phyloP scores from a whole-genome alignment of 2,797 vertebrate species.

The Sebastes vulpes region DNA sequence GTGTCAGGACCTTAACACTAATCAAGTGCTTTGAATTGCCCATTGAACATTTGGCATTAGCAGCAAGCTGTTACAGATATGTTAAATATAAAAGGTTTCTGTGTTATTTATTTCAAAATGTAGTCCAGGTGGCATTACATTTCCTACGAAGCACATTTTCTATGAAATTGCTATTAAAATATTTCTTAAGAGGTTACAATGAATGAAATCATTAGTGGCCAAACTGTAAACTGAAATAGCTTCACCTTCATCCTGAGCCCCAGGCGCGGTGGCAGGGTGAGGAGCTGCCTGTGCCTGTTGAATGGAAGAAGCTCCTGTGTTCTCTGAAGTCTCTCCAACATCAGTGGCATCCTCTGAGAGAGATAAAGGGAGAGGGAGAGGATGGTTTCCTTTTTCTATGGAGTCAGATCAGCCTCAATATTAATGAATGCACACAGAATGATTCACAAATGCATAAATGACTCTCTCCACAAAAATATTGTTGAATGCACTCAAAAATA shows the following conservation, averaged over 20 bases:
- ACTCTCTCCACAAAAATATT: no score
- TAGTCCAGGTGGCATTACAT: no score
- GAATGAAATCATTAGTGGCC: not conserved
- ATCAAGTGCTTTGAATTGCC: no score
- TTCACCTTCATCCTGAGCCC: not conserved
- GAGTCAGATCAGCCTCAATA: accelerated
- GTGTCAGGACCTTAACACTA: no score
- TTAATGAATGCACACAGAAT: no score
- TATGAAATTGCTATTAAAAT: not conserved
- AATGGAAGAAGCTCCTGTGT: not conserved
- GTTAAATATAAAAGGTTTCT: no score
- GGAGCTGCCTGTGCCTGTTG: not conserved
- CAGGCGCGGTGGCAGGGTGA: not conserved
- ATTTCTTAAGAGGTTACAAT: not conserved
- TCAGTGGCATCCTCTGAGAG: not conserved
- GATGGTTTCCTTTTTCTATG: not conserved
- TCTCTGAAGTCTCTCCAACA: not conserved
- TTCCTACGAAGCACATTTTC: no score
- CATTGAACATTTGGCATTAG: no score
- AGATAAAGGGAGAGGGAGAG: not conserved
- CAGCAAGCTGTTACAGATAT: no score
- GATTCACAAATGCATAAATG: no score
- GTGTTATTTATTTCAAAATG: no score
- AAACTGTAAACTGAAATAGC: not conserved
- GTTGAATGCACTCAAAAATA: no score